phyloP scores from a whole-genome alignment of 2,888 invertebrate species.

The Sinotaia quadrata region DNA sequence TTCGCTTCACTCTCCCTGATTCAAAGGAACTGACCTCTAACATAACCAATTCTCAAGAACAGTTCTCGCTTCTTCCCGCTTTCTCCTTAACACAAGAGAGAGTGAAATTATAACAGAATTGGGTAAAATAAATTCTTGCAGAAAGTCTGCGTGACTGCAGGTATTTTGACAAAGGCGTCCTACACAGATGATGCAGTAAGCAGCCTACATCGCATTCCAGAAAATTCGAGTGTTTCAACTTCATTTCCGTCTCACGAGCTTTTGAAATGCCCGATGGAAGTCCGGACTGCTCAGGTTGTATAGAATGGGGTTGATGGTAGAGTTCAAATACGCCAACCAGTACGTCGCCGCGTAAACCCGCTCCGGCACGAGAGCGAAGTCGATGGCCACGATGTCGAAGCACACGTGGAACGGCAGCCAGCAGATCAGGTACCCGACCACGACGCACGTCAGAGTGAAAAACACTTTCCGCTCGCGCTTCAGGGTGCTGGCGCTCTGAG shows the following conservation, averaged over 20 bases:
- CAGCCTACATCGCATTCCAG: too few relatives aligned
- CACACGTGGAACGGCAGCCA: conserved; percentile 61
- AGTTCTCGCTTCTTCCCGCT: too few relatives aligned
- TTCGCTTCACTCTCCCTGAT: too few relatives aligned
- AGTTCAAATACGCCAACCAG: conserved; percentile 62
- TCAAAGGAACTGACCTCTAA: too few relatives aligned
- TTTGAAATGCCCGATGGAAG: conserved; percentile 48
- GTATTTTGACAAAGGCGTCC: too few relatives aligned
- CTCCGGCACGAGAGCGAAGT: conserved; percentile 45
- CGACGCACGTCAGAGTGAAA: conserved; percentile 53
- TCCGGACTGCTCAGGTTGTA: conserved; percentile 59
- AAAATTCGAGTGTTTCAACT: too few relatives aligned
- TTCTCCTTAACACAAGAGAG: too few relatives aligned
- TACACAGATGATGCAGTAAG: too few relatives aligned
- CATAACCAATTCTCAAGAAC: too few relatives aligned
- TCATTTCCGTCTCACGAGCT: conserved; percentile 31
- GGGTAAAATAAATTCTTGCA: too few relatives aligned
- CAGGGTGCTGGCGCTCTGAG: not conserved
- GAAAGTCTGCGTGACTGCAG: too few relatives aligned
- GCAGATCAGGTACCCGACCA: conserved; percentile 54
- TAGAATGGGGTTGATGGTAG: conserved; percentile 58
- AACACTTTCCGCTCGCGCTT: conserved; percentile 44
- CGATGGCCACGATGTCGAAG: conserved; percentile 53
- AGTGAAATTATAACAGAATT: too few relatives aligned
- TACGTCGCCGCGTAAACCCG: conserved; percentile 47